Base-by-base conservation (phyloP, 2,888 invertebrate species). In the Mantis religiosa region DNA sequence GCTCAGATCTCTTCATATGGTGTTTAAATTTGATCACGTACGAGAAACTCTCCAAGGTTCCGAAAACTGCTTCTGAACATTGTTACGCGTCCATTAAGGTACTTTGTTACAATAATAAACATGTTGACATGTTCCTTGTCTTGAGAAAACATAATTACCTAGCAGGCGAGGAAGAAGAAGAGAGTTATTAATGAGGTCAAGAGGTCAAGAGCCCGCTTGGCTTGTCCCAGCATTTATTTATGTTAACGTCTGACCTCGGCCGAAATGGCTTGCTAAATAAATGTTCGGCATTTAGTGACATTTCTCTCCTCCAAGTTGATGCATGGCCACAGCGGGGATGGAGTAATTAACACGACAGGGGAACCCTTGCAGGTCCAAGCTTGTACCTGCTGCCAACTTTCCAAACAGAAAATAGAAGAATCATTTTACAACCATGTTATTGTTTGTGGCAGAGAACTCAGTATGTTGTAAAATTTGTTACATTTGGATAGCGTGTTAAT, bases 151-250 rank as follows among this genome's bases (percentile, higher is more conserved):
- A 71, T 71, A 71, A 71, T 71, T 71, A 71, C 25, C 54, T 20
- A 20, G 25, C 54, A 71, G 54, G 54, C 54, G 20, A 71, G 25
- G 54, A 20, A 25, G 54, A 25, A 25, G 54, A 71, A 20, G 54
- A 71, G 54, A 71, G 85, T 27, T 85, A 47, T 47, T 25, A 85
- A 47, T 54, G 85, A 85, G 85, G 85, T 85, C 85, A 47, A 85
- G 47, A 85, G 85, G 85, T 85, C 85, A 71, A 71, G 54, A 25
- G 54, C 54, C 54, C 20, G 54, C 54, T 71, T 71, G 25, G 27
- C 85, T n/a, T 85, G 85, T 41, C 47, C 27, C 85, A 27, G 85
- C 47, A 34, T 85, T 85, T 85, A 85, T 85, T 85, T 85, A 85
- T 85, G 85, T 47, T 85, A 28, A 71, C 28, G 54, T 85, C 41